Percentiles rank a stretch among this genome's conserved stretches.
phyloP scores from a whole-genome alignment of 2,888 invertebrate species.

The Leptura quadrifasciata region DNA sequence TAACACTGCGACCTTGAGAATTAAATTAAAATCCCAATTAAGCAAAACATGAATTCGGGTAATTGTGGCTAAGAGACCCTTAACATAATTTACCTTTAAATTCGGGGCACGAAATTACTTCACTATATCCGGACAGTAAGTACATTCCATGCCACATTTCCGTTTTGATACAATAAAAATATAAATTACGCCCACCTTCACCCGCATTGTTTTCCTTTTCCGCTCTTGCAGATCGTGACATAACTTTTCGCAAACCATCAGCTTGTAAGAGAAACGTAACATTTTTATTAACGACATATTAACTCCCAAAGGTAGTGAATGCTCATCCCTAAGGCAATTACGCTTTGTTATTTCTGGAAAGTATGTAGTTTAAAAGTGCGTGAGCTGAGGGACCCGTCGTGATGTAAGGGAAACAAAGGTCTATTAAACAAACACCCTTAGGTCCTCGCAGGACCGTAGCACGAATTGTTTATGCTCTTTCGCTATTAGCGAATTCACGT shows the following conservation, averaged over 20 bases:
- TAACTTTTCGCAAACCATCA: constrained; percentile 21
- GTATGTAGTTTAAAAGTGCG: constrained; percentile 48
- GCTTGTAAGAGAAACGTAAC: constrained; percentile 11
- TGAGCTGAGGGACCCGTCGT: constrained; percentile 32
- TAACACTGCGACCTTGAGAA: too few species aligned
- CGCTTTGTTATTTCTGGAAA: constrained; percentile 48
- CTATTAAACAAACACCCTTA: constrained; percentile 53
- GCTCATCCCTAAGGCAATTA: constrained; percentile 49
- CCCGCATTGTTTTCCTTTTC: background rate
- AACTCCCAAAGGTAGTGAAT: constrained; percentile 51
- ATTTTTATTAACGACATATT: constrained; percentile 45
- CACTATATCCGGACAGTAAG: background rate
- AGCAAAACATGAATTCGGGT: background rate
- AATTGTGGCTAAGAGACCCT: background rate
- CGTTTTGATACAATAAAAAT: background rate
- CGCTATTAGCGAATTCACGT: constrained; percentile 23
- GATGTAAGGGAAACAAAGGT: constrained; percentile 45
- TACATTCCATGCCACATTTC: background rate
- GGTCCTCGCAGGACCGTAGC: constrained; percentile 51
- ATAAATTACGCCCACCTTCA: background rate
- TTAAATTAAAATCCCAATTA: too few species aligned
- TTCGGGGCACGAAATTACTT: background rate
- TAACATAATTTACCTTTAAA: background rate
- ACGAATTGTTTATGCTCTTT: constrained; percentile 36
- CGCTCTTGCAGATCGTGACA: background rate